These are phyloP conservation scores for Meghimatium bilineatum DNA, from an alignment of 2,888 invertebrate species.

Conservation along the genomic window DNA sequence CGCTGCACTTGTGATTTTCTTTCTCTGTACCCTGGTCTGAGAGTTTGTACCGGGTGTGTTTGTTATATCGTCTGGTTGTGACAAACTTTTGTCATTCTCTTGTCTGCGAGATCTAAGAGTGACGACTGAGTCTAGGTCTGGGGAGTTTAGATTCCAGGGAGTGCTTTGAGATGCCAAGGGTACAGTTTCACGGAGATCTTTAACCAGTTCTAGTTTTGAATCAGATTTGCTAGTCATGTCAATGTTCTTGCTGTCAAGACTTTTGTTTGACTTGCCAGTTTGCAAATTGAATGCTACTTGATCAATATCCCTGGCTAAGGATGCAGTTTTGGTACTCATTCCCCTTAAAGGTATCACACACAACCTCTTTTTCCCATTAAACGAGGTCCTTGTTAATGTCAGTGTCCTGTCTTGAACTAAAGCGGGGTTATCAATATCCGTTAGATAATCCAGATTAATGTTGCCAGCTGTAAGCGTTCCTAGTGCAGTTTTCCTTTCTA, in stretches of 20 bases:
- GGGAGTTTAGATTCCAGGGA: not conserved
- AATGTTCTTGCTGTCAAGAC: not conserved
- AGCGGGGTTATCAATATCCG: not conserved
- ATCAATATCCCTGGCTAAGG: not conserved
- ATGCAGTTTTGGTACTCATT: constrained; percentile 29
- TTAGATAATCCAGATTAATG: not conserved
- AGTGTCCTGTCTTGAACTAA: not conserved
- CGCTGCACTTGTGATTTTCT: constrained; percentile 29
- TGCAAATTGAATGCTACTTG: not conserved
- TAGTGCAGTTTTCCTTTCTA: not conserved
- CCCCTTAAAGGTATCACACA: constrained; percentile 37
- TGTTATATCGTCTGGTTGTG: not conserved
- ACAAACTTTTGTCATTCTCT: not conserved
- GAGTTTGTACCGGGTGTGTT: not conserved
- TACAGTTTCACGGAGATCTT: not conserved
- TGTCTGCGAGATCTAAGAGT: not conserved
- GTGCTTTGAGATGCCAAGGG: not conserved
- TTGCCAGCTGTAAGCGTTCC: constrained; percentile 14
- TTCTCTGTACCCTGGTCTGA: not conserved
- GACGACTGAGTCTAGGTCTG: constrained; percentile 2
- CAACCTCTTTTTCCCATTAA: constrained; percentile 21
- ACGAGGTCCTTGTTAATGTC: constrained; percentile 36
- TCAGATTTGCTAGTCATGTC: not conserved
- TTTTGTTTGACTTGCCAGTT: not conserved
- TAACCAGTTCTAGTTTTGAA: not conserved